Evolutionary conservation across 2,888 invertebrate species (phyloP), one percentile per base, ranked within the genome.

Genomic region (Thysanoteuthis rhombus): DNA sequence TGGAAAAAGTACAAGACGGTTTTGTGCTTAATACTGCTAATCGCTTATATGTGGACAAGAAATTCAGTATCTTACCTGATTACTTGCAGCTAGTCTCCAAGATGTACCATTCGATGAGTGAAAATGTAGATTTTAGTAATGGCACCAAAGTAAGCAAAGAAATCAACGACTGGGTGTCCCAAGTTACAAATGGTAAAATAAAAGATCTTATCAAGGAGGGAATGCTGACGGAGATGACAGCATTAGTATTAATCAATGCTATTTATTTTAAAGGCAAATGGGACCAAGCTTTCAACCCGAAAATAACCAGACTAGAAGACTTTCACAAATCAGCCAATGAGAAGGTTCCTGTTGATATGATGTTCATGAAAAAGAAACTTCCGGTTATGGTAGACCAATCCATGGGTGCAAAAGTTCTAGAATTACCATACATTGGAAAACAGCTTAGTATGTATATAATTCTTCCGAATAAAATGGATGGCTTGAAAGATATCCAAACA

Each of bases 141-240:
- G 94, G 96, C 91, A 39, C 96, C 0, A 95, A 96, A 1, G 97
- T 97, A 0, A 96, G 97, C 32, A 93, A 96, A 89, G 10, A 52
- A 32, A 99, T 99, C 93, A 99, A 99, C 96, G 95, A 97, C 89
- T 99, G 99, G 98, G 98, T 98, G 90, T 98, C 98, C 96, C 97
- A 97, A 12, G 98, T 98, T 96, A 99, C 99, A 0, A 98, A 98
- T 93, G 97, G 98, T 25, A 98, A 98, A 96, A 99, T 99, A 94
- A 98, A 98, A 95, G 97, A 99, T 95, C 97, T 99, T 4, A 97
- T 99, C 93, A 96, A 97, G 1, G 36, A 98, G 1, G 97, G 97
- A 32, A 94, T 95, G 10, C 95, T 97, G 32, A 95, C 95, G 93
- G 39, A 94, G 4, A 47, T 95, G 22, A 97, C 97, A 6, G 95